Conservation (phyloP, 2,113 vertebrate species). For the Oreotrochilus melanogaster region DNA sequence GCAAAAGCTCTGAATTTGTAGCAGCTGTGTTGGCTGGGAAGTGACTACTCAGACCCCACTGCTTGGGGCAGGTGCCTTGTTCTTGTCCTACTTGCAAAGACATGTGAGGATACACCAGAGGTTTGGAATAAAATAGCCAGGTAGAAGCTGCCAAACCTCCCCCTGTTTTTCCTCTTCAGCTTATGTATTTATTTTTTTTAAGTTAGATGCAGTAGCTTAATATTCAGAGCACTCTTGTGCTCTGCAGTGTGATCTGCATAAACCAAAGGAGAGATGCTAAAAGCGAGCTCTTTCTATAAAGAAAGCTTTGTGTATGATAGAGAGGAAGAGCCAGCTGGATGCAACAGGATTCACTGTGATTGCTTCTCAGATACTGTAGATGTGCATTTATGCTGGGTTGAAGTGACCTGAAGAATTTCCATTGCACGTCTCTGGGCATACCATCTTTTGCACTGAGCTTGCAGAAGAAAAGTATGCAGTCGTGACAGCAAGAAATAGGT, state of each 20-base stretch:
- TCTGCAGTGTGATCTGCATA: conserved; percentile 66
- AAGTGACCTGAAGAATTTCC: conserved; percentile 71
- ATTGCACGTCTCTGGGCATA: neutral
- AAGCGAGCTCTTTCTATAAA: neutral
- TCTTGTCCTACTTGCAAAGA: neutral
- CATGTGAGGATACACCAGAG: neutral
- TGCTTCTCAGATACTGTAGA: conserved; percentile 43
- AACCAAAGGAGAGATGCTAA: conserved; percentile 19
- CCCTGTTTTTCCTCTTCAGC: neutral
- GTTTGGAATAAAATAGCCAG: neutral
- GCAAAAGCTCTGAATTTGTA: conserved; percentile 6
- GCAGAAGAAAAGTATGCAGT: conserved; percentile 18
- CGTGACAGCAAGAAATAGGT: neutral
- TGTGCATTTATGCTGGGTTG: conserved; percentile 41
- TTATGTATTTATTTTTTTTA: neutral
- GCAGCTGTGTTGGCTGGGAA: neutral
- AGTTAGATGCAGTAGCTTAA: conserved; percentile 41
- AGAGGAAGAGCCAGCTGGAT: conserved; percentile 42
- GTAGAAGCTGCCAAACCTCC: neutral
- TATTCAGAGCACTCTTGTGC: conserved; percentile 55
- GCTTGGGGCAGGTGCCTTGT: conserved; percentile 2
- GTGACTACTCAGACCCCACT: neutral
- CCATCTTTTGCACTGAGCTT: conserved; percentile 17
- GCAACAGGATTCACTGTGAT: conserved; percentile 46
- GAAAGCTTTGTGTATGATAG: conserved; percentile 28